phyloP scores from a whole-genome alignment of 2,797 vertebrate genomes.

The Acanthurus lineatus region DNA sequence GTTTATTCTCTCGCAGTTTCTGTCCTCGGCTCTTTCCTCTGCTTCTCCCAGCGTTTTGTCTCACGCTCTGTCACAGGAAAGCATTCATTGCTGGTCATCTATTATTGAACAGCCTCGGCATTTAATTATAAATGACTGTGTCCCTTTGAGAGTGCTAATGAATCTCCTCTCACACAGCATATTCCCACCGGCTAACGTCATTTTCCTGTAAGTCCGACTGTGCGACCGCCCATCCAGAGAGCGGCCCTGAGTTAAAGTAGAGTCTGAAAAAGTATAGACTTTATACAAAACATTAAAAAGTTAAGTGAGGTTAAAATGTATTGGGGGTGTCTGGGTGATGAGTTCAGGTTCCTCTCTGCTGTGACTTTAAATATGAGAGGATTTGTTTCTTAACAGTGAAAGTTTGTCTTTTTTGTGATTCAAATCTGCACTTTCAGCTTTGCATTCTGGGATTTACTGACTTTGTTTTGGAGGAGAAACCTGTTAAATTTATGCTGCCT shows the following conservation, averaged over 20 bases:
- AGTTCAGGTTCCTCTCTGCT: not conserved
- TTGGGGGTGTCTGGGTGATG: not conserved
- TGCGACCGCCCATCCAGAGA: conserved; percentile 25
- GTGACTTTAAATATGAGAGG: not conserved
- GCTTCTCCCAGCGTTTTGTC: conserved; percentile 58
- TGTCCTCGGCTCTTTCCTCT: not conserved
- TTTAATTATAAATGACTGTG: conserved; percentile 85
- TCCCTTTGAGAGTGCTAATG: conserved; percentile 81
- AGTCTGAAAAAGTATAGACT: not conserved
- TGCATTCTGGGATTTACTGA: not conserved
- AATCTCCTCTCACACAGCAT: conserved; percentile 59
- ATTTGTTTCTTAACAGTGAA: too few relatives aligned
- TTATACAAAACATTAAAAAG: not conserved
- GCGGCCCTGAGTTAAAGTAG: not conserved
- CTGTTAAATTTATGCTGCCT: not conserved
- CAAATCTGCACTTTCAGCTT: conserved; percentile 5
- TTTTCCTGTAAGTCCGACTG: conserved; percentile 49
- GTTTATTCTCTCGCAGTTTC: not conserved
- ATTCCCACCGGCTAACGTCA: conserved; percentile 68
- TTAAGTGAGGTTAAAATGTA: not conserved
- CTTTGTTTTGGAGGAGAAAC: not conserved
- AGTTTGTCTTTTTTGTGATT: not conserved
- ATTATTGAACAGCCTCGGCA: conserved; percentile 79
- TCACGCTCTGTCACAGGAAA: conserved; percentile 69
- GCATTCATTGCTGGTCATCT: conserved; percentile 74